Evolutionary conservation across 2,888 invertebrate genomes (phyloP).

Genomic region (Sclerodermus sp.): DNA sequence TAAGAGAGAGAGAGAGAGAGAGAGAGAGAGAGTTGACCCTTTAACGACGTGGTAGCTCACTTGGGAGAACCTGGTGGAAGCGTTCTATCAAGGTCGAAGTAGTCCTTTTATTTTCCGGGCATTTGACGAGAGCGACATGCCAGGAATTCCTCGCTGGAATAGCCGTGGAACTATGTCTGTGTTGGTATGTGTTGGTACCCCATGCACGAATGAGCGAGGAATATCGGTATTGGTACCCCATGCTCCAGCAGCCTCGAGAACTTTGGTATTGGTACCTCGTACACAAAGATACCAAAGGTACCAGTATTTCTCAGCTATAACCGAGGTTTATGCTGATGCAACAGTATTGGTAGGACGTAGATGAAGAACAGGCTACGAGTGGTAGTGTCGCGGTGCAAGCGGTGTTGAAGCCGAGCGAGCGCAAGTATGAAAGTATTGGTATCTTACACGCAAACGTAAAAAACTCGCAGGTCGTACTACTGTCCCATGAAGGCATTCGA

Average conservation of each 20-base stretch:
- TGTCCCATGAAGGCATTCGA: no score
- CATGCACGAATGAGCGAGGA: no score
- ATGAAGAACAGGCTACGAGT: no score
- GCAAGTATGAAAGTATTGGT: no score
- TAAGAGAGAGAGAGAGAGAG: no score
- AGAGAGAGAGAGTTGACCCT: conserved; percentile 22
- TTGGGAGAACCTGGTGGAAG: conserved; percentile 24
- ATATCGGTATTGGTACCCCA: neutral
- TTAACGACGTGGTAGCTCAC: conserved; percentile 14
- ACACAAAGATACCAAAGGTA: neutral
- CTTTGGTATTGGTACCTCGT: neutral
- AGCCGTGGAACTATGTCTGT: conserved; percentile 41
- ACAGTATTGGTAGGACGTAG: no score
- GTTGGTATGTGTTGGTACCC: conserved; percentile 7
- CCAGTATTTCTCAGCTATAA: neutral
- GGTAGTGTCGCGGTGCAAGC: no score
- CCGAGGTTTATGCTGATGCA: no score
- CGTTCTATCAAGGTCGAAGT: conserved; percentile 43
- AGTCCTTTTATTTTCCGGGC: conserved; percentile 52
- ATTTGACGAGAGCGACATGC: conserved; percentile 56
- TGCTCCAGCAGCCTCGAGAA: no score
- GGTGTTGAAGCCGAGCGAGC: no score
- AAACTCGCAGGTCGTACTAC: no score
- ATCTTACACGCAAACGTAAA: no score
- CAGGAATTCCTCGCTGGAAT: conserved; percentile 51